Conservation (phyloP, 1,140 invertebrate genomes). For the Leptinotarsa undecemlineata region DNA sequence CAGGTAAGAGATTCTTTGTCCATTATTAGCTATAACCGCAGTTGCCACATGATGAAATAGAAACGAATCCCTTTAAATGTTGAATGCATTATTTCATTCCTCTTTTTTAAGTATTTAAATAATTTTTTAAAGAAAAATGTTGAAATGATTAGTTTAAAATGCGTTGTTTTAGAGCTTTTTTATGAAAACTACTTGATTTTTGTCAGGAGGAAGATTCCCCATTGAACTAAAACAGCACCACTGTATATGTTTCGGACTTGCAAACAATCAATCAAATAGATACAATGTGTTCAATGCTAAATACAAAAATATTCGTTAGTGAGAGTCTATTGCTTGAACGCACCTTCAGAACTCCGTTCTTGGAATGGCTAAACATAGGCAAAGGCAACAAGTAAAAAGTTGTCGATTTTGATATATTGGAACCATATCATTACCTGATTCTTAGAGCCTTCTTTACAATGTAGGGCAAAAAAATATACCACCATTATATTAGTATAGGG, state of each 20-base stretch:
- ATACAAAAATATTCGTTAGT: conserved; percentile 34
- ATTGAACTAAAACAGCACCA: neutral
- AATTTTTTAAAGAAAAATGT: no score
- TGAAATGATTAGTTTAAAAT: no score
- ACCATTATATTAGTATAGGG: conserved; percentile 50
- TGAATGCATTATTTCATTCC: no score
- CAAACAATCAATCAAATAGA: conserved; percentile 1
- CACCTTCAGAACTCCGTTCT: conserved; percentile 46
- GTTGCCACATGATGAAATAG: no score
- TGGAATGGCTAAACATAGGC: conserved; percentile 50
- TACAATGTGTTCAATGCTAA: conserved; percentile 23
- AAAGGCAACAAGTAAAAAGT: conserved; percentile 45
- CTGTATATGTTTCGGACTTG: conserved; percentile 4
- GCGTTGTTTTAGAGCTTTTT: no score
- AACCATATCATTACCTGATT: conserved; percentile 49
- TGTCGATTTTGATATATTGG: conserved; percentile 22
- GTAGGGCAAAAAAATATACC: conserved; percentile 51
- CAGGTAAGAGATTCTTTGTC: no score
- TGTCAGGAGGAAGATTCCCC: no score
- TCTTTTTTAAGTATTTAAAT: no score
- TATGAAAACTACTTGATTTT: no score
- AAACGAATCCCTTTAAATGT: no score
- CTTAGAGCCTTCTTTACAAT: conserved; percentile 45
- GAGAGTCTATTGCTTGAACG: conserved; percentile 43
- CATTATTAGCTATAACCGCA: no score